phyloP scores from a whole-genome alignment of 2,113 vertebrate species.

The Actenoides lindsayi region DNA sequence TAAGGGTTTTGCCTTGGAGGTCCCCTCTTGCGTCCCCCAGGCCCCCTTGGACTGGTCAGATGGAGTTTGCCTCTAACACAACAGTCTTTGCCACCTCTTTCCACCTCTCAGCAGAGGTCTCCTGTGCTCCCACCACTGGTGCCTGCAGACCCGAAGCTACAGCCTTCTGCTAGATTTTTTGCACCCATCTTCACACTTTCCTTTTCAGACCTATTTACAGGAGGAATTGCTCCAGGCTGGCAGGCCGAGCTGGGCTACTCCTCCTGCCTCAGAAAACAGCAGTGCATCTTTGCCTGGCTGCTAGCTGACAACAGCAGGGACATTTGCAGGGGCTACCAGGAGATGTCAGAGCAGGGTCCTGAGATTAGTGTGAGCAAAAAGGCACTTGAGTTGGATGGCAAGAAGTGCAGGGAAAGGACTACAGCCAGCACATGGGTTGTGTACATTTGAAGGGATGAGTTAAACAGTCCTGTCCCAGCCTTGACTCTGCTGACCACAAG shows the following conservation, averaged over 20 bases:
- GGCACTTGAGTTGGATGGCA: no score
- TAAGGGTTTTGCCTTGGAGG: background rate
- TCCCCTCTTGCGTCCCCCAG: background rate
- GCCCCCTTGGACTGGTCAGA: background rate
- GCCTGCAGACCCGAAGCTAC: background rate
- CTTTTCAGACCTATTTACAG: background rate
- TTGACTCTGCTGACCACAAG: background rate
- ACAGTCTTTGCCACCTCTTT: background rate
- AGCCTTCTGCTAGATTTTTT: background rate
- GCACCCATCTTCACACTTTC: background rate
- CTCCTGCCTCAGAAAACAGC: no score
- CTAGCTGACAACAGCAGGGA: background rate
- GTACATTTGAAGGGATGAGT: background rate
- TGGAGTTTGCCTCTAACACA: background rate
- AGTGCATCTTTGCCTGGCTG: background rate
- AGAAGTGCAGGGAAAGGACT: no score
- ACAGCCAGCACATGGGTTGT: no score
- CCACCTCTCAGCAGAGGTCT: rapidly evolving
- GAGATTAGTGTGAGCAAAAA: no score
- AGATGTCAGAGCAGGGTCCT: no score
- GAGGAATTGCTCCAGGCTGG: background rate
- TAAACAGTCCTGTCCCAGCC: background rate
- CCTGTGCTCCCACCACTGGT: background rate
- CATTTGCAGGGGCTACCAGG: background rate
- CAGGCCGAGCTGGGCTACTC: background rate